Evolutionary conservation across 1,140 invertebrate genomes (phyloP).

Genomic region (Paracyclopina nana): DNA sequence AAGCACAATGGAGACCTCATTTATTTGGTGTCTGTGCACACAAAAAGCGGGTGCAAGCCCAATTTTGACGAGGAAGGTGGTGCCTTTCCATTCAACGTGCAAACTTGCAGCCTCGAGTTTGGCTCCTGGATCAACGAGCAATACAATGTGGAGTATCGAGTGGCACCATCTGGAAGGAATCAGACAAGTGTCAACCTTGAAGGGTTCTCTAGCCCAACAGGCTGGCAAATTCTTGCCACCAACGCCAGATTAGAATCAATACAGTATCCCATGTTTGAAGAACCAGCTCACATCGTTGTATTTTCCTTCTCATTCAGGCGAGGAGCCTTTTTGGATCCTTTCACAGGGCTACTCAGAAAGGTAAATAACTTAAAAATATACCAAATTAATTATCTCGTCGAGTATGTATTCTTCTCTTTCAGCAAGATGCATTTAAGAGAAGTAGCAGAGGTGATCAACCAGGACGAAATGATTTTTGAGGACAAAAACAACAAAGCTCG

Average conservation of each 20-base stretch:
- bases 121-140: slow-evolving; percentile 7
- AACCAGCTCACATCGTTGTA: neutral
- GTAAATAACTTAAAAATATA: too few relatives aligned
- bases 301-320: neutral
- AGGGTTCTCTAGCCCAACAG: neutral
- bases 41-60: neutral
- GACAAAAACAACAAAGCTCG: too few relatives aligned
- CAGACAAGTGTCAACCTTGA: neutral
- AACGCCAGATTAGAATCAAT: neutral
- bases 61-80: slow-evolving; percentile 4
- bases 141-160: slow-evolving; percentile 1
- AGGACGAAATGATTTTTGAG: too few relatives aligned
- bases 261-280: neutral
- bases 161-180: neutral
- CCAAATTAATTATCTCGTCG: too few relatives aligned
- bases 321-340: neutral
- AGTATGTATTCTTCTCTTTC: too few relatives aligned
- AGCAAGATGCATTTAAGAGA: too few relatives aligned
- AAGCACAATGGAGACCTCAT: neutral
- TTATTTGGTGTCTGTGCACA: slow-evolving; percentile 6
- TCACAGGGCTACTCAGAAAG: neutral
- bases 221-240: neutral
- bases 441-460: too few relatives aligned
- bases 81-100: neutral
- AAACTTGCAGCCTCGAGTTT: neutral